Evolutionary conservation across 2,888 invertebrate species (phyloP), one percentile per base, ranked within the genome.

Genomic region (Drosophila bunnanda): DNA sequence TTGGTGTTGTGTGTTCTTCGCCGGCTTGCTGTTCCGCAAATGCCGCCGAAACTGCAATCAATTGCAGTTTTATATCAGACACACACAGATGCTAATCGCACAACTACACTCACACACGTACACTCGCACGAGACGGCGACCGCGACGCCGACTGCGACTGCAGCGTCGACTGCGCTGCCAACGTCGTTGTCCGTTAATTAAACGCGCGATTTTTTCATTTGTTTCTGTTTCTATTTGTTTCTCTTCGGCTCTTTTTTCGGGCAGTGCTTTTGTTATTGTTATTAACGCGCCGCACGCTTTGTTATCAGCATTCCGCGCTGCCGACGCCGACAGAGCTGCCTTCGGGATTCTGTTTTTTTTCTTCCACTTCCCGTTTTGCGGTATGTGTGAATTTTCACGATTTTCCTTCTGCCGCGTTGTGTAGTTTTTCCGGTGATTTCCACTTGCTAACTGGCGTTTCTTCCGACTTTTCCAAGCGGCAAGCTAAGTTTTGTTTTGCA

Each of bases 391-490:
- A 36, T 68, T 78, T 65, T 58, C 58, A 41, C 59, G 57, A 34
- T 75, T 41, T 56, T 38, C 50, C 34, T 41, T 39, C 38, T 78
- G 77, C 84, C 84, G 89, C 84, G 89, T 60, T 79, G 56, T 74
- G 88, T 89, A 90, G 90, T 90, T 89, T 89, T 84, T 82, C 88
- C 90, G 90, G 80, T 82, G 88, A 77, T 89, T 88, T 84, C 83
- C 90, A 83, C 90, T 90, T 85, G 75, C 82, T 82, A 80, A 85
- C 81, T 88, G 85, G 77, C 79, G 76, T 77, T 79, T 76, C 79
- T 72, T 67, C 65, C 71, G 79, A 86, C 78, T 86, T 89, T 86
- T 78, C 88, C 83, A 78, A 79, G 71, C 80, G 59, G 68, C 76
- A 70, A 73, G 32, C 59, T 50, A 38, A 74, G 80, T 76, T 80